Conservation (phyloP, 2,113 vertebrate genomes). For the Carassius auratus region DNA sequence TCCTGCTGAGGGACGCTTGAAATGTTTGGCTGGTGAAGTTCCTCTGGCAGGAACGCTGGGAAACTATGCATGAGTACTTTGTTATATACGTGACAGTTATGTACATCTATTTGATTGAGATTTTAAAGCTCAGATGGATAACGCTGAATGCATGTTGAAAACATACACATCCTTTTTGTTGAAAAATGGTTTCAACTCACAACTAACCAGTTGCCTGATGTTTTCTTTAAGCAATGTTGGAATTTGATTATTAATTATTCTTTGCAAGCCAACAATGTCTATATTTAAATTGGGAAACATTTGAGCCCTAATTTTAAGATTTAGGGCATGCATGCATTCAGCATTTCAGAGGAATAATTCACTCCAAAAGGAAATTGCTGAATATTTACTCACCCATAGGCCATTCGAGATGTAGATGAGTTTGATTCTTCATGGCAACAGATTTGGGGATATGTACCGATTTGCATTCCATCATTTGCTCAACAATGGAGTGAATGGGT, state of each 20-base stretch:
- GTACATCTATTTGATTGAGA: too few relatives aligned
- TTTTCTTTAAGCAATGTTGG: not conserved
- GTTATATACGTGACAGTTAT: not conserved
- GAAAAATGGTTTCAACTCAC: not conserved
- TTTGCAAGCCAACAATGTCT: not conserved
- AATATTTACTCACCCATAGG: not conserved
- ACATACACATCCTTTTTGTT: not conserved
- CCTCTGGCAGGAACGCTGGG: constrained; percentile 45
- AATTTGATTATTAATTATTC: not conserved
- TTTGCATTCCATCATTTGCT: not conserved
- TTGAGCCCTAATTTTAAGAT: not conserved
- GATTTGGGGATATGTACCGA: not conserved
- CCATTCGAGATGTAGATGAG: not conserved
- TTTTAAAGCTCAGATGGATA: not conserved
- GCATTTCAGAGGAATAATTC: too few relatives aligned
- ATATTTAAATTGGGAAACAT: not conserved
- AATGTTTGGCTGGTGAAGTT: not conserved
- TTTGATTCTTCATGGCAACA: not conserved
- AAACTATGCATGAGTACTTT: constrained; percentile 30
- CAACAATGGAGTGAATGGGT: not conserved
- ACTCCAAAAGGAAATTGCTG: not conserved
- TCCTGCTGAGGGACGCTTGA: not conserved
- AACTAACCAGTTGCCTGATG: not conserved
- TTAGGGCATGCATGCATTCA: too few relatives aligned
- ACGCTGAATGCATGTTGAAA: not conserved